Base-by-base conservation (phyloP, 2,113 vertebrate genomes). In the Callorhinus ursinus region DNA sequence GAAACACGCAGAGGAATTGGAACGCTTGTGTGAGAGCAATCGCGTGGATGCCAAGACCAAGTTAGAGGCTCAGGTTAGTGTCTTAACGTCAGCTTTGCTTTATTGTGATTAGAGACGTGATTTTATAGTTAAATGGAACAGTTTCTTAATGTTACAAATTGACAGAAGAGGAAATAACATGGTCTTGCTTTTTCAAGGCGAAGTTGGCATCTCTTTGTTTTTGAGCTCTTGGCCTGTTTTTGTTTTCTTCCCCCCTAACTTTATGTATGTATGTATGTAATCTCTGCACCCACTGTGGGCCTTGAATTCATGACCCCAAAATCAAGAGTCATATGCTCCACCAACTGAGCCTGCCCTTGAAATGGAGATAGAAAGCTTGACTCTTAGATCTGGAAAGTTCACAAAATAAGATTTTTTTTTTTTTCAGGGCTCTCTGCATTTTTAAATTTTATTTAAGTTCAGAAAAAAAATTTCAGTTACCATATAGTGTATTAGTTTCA, bases 41-140 rank as follows among this genome's bases (percentile, higher is more conserved):
- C 98, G 99, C 0, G 99, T 99, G 28, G 99, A 99, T 8, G 99
- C 99, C 95, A 99, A 99, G 98, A 99, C 99, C 97, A 99, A 99
- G 98, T 98, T 99, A 87, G 99, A 99, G 98, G 99, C 99, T 7
- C 99, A 99, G 99, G 99, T 99, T 85, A 74, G 42, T 59, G 4
- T 69, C 81, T 53, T 53, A 5, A 0, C n/a, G 0, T 39, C 1
- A 2, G 2, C 81, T 42, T 55, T 53, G n/a, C 76, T 92, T 92
- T 77, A 15, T 18, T 53, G 79, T 42, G 63, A 71, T 63, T 24
- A 82, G 69, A 96, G 16, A 0, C 2, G 0, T 13, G 61, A 39
- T 74, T 21, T 13, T 8, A 0, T 21, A 19, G 57, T 22, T 24
- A 19, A 55, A 94, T 81, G 95, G 85, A 92, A 36, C 16, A 74